phyloP scores from a whole-genome alignment of 1,140 invertebrate genomes.

The Musca vetustissima region DNA sequence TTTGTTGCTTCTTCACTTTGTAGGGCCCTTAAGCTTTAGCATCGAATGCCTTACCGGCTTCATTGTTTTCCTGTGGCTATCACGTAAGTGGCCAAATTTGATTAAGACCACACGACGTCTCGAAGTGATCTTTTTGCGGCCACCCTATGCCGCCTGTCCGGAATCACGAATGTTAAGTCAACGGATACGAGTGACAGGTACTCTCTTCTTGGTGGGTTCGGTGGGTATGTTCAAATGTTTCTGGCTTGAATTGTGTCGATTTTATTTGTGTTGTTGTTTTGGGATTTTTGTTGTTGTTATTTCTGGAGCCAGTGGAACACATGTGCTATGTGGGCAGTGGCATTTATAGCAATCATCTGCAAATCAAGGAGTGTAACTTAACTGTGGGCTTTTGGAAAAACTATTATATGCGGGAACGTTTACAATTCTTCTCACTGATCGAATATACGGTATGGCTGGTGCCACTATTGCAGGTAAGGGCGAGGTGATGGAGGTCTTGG shows the following conservation, averaged over 20 bases:
- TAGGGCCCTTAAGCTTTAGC: conserved; percentile 48
- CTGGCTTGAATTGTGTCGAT: too few relatives aligned
- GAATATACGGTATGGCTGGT: conserved; percentile 36
- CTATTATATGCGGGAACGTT: conserved; percentile 44
- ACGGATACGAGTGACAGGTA: conserved; percentile 37
- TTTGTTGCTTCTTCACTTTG: background rate
- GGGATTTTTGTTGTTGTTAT: background rate
- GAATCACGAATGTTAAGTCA: conserved; percentile 34
- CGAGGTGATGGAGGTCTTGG: too few relatives aligned
- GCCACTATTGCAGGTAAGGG: conserved; percentile 41
- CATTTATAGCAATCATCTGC: conserved; percentile 44
- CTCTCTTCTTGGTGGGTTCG: conserved; percentile 31
- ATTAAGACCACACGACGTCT: conserved; percentile 37
- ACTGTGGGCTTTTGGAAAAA: conserved; percentile 47
- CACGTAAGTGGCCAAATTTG: conserved; percentile 41
- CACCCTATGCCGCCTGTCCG: conserved; percentile 35
- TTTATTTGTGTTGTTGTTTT: background rate
- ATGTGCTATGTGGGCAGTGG: conserved; percentile 44
- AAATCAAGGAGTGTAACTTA: conserved; percentile 45
- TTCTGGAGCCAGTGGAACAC: conserved; percentile 37
- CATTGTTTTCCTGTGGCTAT: conserved; percentile 38
- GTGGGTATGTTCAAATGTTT: conserved; percentile 26
- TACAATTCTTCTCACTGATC: conserved; percentile 43
- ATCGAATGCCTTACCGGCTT: conserved; percentile 44
- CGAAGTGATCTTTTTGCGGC: conserved; percentile 40